Base-by-base conservation (phyloP, 2,113 vertebrate species). In the Rhinoderma darwinii region DNA sequence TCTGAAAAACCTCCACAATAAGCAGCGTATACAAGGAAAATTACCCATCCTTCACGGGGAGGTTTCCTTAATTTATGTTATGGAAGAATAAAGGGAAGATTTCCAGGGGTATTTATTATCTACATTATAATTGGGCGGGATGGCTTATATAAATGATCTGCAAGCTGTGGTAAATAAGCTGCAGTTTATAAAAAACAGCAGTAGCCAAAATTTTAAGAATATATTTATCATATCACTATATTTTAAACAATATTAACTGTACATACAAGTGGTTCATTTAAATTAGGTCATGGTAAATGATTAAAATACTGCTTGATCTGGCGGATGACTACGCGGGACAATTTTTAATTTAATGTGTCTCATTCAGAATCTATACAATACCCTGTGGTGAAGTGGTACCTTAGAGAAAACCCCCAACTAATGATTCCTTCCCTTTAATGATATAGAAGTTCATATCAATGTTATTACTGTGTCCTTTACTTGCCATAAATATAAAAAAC, bases 71-170 rank as follows among this genome's bases (percentile, higher is more conserved):
- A 91, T 92, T 93, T 91, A 91, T 90, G 89, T 89, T 81, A 90
- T 91, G 88, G 90, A 88, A 84, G 85, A 82, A 78, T 82, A 89
- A 84, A 88, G 89, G 89, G 91, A 78, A 63, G 39, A 86, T 91
- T 93, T 92, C 91, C 93, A 91, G 90, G 93, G 90, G 89, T 93
- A 82, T 89, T 92, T 91, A 93, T 95, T 90, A 94, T 94, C 94
- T 94, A 89, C 84, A 86, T 84, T 74, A 84, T 84, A 84, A 84
- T 93, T 94, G 91, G 88, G 87, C 89, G 91, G 89, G 91, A 92
- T 88, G 90, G 89, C 89, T 90, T 91, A 9, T 84, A 88, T 83
- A 44, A 84, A 86, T 92, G 92, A 95, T 95, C 94, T 93, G 93
- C 93, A 93, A 89, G 85, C 90, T 20, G 70, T 14, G 51, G 82